Conservation (phyloP, 1,140 invertebrate genomes). For the Caenorhabditis remanei region DNA sequence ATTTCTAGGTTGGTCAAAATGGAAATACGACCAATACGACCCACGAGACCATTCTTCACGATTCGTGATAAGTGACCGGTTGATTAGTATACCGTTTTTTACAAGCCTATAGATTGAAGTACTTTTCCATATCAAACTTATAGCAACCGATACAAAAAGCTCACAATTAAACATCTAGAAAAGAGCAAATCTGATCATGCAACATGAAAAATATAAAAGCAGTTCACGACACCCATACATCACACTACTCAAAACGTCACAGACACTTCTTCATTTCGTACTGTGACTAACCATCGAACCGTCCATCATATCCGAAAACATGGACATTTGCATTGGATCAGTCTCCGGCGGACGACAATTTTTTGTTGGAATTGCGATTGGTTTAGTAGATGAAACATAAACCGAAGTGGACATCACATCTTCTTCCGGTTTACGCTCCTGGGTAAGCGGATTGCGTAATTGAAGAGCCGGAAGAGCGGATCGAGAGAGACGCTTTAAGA, state of each 20-base stretch:
- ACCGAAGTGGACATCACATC: conserved; percentile 40
- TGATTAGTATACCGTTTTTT: no score
- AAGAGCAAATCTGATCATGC: not conserved
- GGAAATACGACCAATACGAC: no score
- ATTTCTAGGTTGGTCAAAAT: no score
- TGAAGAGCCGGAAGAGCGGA: conserved; percentile 61
- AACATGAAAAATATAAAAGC: not conserved
- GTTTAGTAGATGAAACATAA: conserved; percentile 43
- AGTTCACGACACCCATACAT: not conserved
- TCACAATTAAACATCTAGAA: no score
- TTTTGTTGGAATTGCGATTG: conserved; percentile 4
- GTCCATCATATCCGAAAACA: conserved; percentile 61
- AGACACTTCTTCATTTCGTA: not conserved
- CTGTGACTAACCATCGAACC: conserved; percentile 56
- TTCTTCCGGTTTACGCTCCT: conserved; percentile 40
- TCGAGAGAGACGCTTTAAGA: conserved; percentile 61
- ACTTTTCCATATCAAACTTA: no score
- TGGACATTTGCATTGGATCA: conserved; percentile 59
- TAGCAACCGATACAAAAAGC: no score
- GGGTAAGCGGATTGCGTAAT: conserved; percentile 30
- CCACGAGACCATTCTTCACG: no score
- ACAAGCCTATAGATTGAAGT: no score
- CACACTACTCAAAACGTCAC: not conserved
- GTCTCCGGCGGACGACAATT: conserved; percentile 25
- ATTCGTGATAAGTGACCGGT: no score